Evolutionary conservation across 2,888 invertebrate genomes (phyloP).

Genomic region (Tipula unca): DNA sequence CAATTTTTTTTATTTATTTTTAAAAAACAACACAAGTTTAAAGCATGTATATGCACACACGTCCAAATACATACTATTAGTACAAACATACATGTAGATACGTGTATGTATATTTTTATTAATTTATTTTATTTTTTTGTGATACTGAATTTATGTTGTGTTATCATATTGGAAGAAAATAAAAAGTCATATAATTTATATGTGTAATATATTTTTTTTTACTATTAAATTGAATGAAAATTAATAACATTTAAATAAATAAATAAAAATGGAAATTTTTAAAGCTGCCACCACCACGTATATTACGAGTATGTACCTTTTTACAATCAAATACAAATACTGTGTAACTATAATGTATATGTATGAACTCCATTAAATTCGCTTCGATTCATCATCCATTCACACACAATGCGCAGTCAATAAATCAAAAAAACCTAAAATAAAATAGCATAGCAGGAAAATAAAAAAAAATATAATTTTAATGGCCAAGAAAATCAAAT

Average conservation of each 20-base stretch:
- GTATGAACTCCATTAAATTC: background rate
- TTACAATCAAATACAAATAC: background rate
- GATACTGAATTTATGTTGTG: background rate
- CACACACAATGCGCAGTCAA: background rate
- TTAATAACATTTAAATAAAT: background rate
- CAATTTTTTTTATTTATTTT: background rate
- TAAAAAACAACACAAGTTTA: background rate
- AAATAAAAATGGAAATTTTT: background rate
- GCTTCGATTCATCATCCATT: background rate
- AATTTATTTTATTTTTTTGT: background rate
- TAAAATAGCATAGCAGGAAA: background rate
- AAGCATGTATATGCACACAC: background rate
- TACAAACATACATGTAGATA: background rate
- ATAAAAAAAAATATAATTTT: background rate
- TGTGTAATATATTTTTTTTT: background rate
- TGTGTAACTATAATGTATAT: background rate
- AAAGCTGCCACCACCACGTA: background rate
- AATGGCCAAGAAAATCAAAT: background rate
- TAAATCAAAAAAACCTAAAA: background rate
- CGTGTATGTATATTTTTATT: background rate
- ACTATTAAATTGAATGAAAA: background rate
- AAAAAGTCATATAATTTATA: background rate
- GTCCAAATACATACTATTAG: background rate
- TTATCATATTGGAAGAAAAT: background rate
- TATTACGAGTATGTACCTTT: too few relatives aligned